These are phyloP conservation scores for Drosophila buzzatii DNA, from an alignment of 2,888 invertebrate species.

Conservation along the genomic window DNA sequence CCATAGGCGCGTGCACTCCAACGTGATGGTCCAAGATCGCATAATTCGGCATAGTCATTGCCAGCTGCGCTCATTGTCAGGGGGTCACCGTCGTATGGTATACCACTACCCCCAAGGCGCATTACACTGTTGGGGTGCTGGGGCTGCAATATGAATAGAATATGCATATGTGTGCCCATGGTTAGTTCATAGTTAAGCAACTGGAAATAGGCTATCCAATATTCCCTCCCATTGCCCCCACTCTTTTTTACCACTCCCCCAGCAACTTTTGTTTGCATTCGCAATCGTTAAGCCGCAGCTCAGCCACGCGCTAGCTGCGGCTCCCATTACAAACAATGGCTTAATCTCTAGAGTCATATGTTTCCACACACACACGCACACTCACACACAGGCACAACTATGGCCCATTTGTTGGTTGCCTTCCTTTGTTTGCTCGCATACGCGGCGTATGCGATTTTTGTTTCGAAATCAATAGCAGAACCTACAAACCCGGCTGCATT, in stretches of 20 bases:
- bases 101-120: slow-evolving; percentile 84
- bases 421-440: slow-evolving; percentile 46
- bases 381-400: slow-evolving; percentile 19
- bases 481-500: slow-evolving; percentile 67
- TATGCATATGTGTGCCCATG: background rate
- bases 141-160: slow-evolving; percentile 21
- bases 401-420: slow-evolving; percentile 45
- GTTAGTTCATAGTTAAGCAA: slow-evolving; percentile 38
- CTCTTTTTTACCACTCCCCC: background rate
- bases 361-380: slow-evolving; percentile 21
- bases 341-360: slow-evolving; percentile 79
- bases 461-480: slow-evolving; percentile 72
- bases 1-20: slow-evolving; percentile 85
- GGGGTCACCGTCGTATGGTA: slow-evolving; percentile 85
- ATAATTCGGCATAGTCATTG: slow-evolving; percentile 86
- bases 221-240: background rate
- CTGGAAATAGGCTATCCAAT: slow-evolving; percentile 28
- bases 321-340: slow-evolving; percentile 75
- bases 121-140: slow-evolving; percentile 80
- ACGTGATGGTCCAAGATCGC: slow-evolving; percentile 85
- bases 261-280: slow-evolving; percentile 42
- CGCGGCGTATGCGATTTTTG: slow-evolving; percentile 48
- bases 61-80: slow-evolving; percentile 86
- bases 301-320: slow-evolving; percentile 57
- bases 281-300: slow-evolving; percentile 70